Evolutionary conservation across 2,113 vertebrate genomes (phyloP).

Genomic region (Crocuta crocuta): DNA sequence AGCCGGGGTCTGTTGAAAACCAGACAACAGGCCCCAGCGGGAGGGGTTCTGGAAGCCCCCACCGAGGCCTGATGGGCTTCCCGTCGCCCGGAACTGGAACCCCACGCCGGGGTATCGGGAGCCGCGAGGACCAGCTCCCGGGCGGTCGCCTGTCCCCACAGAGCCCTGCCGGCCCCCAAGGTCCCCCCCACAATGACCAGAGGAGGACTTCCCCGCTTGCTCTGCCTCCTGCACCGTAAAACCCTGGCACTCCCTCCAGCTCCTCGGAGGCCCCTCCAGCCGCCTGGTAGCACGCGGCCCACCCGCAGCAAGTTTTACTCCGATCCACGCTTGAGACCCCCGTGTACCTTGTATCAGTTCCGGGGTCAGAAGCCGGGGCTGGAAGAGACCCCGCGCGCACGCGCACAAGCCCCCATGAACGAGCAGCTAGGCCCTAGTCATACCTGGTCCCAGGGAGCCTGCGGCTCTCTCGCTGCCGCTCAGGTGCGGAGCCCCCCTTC

Average conservation of each 20-base stretch:
- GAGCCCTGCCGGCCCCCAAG: too few relatives aligned
- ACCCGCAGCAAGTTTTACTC: background rate
- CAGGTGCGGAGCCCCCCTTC: accelerated
- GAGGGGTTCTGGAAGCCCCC: background rate
- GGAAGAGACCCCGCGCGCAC: background rate
- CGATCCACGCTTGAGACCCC: background rate
- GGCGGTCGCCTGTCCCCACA: too few relatives aligned
- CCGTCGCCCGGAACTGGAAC: background rate
- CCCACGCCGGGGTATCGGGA: too few relatives aligned
- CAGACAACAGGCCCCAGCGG: background rate
- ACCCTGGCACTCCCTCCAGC: background rate
- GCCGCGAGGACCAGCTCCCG: too few relatives aligned
- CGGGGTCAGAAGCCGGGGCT: background rate
- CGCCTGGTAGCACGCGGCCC: background rate
- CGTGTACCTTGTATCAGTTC: background rate
- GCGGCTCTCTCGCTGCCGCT: accelerated
- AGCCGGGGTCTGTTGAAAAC: background rate
- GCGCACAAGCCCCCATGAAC: background rate
- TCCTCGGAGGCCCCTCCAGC: background rate
- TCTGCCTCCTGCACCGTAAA: background rate
- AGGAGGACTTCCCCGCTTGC: background rate
- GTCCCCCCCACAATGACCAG: too few relatives aligned
- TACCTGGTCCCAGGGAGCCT: background rate
- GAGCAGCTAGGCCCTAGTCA: background rate
- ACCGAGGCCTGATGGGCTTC: too few relatives aligned